These are phyloP conservation scores for Nothocercus nigrocapillus DNA, from an alignment of 2,113 vertebrate genomes.

Conservation along the genomic window DNA sequence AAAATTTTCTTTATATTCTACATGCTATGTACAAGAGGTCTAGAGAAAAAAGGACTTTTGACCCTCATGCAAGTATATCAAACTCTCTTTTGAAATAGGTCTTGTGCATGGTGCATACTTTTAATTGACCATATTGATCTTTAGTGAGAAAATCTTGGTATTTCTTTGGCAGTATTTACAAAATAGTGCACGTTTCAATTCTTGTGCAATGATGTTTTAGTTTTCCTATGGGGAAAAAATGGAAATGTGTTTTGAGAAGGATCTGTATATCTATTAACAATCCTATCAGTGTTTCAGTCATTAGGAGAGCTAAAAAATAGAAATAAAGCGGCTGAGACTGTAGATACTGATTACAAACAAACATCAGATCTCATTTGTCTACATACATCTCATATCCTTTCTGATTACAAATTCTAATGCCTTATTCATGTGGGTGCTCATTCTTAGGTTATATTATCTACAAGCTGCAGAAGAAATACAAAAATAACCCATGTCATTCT, in stretches of 20 bases:
- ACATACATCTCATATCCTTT: not conserved
- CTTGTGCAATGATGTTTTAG: constrained; percentile 64
- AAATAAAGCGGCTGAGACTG: not conserved
- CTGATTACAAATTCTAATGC: not conserved
- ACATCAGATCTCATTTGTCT: not conserved
- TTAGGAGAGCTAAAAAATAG: not conserved
- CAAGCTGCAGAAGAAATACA: not conserved
- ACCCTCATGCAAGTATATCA: constrained; percentile 30
- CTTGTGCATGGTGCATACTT: constrained; percentile 52
- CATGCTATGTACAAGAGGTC: not conserved
- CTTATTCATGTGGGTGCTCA: not conserved
- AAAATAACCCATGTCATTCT: not conserved
- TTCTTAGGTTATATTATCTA: not conserved
- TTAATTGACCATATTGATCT: constrained; percentile 49
- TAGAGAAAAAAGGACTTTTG: not conserved
- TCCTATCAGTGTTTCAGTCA: not conserved
- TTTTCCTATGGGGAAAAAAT: constrained; percentile 65
- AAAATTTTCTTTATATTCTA: not conserved
- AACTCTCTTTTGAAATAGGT: constrained; percentile 51
- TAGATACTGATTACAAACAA: not conserved
- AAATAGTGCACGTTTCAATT: constrained; percentile 67
- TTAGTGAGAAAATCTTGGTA: constrained; percentile 64
- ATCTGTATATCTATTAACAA: not conserved
- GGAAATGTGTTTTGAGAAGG: constrained; percentile 47
- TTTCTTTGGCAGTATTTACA: constrained; percentile 67